Evolutionary conservation across 2,797 vertebrate genomes (phyloP).

Genomic region (Pseudochirops corinnae): DNA sequence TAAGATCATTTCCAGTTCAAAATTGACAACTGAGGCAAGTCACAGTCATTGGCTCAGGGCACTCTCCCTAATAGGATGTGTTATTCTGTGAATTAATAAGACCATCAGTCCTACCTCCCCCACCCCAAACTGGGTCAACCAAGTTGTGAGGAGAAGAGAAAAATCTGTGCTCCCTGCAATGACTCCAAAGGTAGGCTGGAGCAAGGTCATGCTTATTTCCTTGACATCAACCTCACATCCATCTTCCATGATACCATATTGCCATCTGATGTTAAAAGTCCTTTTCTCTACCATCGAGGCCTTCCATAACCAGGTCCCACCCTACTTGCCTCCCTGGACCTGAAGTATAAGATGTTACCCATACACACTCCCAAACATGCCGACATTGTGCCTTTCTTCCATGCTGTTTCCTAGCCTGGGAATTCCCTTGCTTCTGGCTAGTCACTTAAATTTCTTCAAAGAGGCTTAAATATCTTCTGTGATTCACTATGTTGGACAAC

Average conservation of each 20-base stretch:
- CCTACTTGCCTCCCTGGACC: not conserved
- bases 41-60: no score
- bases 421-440: not conserved
- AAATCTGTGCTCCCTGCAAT: no score
- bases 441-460: not conserved
- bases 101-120: no score
- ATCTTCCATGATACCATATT: not conserved
- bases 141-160: no score
- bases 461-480: not conserved
- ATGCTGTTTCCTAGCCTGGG: not conserved
- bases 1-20: no score
- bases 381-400: not conserved
- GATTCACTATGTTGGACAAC: not conserved
- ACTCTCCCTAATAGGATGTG: no score
- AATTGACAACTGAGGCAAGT: no score
- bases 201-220: no score
- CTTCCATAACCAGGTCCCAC: not conserved
- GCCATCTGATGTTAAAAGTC: not conserved
- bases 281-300: not conserved
- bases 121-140: no score
- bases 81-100: no score
- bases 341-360: not conserved
- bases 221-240: no score
- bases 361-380: not conserved
- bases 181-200: no score